Evolutionary conservation across 1,140 invertebrate genomes (phyloP).

Genomic region (Pogonomyrmex barbatus): DNA sequence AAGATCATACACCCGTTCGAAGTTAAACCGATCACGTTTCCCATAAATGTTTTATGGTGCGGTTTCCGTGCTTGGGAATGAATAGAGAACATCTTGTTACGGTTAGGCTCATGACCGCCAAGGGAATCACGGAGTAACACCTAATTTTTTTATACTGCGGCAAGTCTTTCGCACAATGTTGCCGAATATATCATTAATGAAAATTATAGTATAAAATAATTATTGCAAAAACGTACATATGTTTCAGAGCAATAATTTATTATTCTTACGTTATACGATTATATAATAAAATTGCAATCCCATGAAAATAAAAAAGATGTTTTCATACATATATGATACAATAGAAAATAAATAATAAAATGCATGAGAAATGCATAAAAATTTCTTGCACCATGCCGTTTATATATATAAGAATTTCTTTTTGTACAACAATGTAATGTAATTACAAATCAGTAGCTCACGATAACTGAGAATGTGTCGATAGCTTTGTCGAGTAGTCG

Average conservation of each 20-base stretch:
- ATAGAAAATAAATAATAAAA: constrained; percentile 6
- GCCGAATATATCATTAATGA: constrained; percentile 9
- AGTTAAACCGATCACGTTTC: constrained; percentile 53
- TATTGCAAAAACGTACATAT: background rate
- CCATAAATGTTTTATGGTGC: constrained; percentile 56
- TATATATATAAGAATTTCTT: background rate
- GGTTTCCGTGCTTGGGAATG: constrained; percentile 41
- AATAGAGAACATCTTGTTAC: constrained; percentile 50
- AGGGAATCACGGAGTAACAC: constrained; percentile 38
- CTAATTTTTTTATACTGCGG: constrained; percentile 34
- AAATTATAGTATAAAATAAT: background rate
- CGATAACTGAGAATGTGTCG: background rate
- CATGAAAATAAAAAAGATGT: background rate
- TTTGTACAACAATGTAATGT: constrained; percentile 7
- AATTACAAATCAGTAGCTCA: background rate
- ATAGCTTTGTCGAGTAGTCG: constrained; percentile 14
- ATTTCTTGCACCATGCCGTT: background rate
- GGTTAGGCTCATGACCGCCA: constrained; percentile 18
- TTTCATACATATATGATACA: background rate
- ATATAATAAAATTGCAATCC: background rate
- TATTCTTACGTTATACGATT: background rate
- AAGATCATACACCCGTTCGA: constrained; percentile 55
- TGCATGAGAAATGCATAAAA: background rate
- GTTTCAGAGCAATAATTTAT: background rate
- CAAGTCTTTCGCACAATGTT: constrained; percentile 24